These are phyloP conservation scores for Sterrhoptilus dennistouni DNA, from an alignment of 2,113 vertebrate species.

Conservation along the genomic window DNA sequence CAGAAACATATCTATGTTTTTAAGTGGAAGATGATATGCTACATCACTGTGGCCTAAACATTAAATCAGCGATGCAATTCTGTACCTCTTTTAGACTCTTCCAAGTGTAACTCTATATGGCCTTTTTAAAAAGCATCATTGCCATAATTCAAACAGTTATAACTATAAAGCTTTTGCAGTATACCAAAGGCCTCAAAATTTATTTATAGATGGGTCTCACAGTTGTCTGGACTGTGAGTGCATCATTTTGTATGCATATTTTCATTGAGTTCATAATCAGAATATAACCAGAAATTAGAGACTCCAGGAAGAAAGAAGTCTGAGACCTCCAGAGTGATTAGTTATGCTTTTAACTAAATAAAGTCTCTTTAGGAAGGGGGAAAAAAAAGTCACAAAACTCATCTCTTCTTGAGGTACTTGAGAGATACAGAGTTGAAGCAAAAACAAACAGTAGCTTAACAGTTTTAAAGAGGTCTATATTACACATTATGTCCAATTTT, in stretches of 20 bases:
- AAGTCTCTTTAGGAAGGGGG: fast-evolving
- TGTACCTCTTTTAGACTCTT: neutral
- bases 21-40: neutral
- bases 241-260: fast-evolving
- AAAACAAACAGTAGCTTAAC: neutral
- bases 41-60: neutral
- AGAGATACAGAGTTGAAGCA: neutral
- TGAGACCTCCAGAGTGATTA: neutral
- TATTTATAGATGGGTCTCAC: neutral
- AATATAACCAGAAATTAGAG: neutral
- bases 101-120: neutral
- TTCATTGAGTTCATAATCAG: neutral
- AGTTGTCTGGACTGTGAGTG: neutral
- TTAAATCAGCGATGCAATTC: neutral
- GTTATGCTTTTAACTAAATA: neutral
- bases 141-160: neutral
- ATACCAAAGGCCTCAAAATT: neutral
- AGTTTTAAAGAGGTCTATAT: fast-evolving
- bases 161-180: neutral
- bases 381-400: fast-evolving
- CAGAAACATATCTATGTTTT: neutral
- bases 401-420: neutral
- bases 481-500: neutral
- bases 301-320: neutral
- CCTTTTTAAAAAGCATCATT: neutral